A percentile compares a stretch with the other conserved stretches of the same genome.
phyloP scores from a whole-genome alignment of 2,113 vertebrate species.

The Trogon surrucura region DNA sequence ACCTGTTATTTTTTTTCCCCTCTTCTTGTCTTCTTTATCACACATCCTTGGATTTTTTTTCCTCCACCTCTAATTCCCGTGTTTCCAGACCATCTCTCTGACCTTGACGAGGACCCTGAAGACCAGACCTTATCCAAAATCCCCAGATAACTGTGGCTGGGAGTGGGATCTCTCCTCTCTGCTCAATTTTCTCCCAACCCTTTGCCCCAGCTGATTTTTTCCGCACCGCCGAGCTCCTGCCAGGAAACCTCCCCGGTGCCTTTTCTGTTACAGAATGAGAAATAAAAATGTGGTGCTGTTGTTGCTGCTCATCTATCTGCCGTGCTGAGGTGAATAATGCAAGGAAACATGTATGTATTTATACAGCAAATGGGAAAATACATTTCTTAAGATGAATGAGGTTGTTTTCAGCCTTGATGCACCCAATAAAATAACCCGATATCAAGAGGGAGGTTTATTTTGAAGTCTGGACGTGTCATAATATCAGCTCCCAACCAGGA shows the following conservation, averaged over 20 bases:
- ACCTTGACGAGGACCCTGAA: background rate
- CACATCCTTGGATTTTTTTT: background rate
- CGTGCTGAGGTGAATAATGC: slow-evolving; percentile 64
- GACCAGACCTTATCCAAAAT: background rate
- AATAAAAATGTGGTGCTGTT: slow-evolving; percentile 53
- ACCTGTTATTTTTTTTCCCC: background rate
- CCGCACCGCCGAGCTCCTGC: background rate
- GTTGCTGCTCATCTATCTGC: slow-evolving; percentile 67
- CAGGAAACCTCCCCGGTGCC: slow-evolving; percentile 37
- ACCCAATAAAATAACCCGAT: slow-evolving; percentile 69
- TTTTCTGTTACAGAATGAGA: slow-evolving; percentile 54
- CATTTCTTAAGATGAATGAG: slow-evolving; percentile 74
- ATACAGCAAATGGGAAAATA: slow-evolving; percentile 76
- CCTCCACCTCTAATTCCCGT: background rate
- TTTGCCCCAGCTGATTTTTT: slow-evolving; percentile 45
- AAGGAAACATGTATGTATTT: slow-evolving; percentile 73
- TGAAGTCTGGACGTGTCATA: slow-evolving; percentile 68
- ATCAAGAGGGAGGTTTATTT: slow-evolving; percentile 78
- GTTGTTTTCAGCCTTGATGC: slow-evolving; percentile 70
- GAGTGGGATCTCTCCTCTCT: background rate
- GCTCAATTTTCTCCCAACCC: background rate
- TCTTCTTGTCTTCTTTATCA: slow-evolving; percentile 6
- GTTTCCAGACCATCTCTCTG: background rate
- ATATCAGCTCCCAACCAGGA: slow-evolving; percentile 68
- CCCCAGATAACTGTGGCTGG: background rate